Evolutionary conservation across 1,140 invertebrate species (phyloP), one percentile per base, ranked within the genome.

Genomic region (Planococcus citri): DNA sequence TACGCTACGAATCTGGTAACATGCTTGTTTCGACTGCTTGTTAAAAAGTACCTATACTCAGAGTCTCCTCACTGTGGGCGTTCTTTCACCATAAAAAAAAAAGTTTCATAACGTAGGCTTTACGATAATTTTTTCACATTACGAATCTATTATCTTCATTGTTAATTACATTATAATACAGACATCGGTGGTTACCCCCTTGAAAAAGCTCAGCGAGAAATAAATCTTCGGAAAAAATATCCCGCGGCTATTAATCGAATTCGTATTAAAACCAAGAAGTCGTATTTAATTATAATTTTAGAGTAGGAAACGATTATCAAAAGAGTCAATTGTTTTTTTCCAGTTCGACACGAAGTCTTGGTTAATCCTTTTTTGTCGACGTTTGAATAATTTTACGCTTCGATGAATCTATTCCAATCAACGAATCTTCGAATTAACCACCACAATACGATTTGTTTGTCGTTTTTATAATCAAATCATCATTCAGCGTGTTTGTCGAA

Each of bases 141-240:
- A 51, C 41, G 12, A n/a, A 51, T 20, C 41, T 33, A 33, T 33
- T 33, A 33, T 33, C 29, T 33, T 20, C 41, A 51, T 51, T 20
- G 41, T 51, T 51, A 51, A 51, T 51, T 51, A 51, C 41, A 51
- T 51, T 51, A 51, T 51, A 51, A 51, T 51, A 51, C 41, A 51
- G 41, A 51, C n/a, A 51, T 9, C n/a, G n/a, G n/a, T n/a, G n/a
- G n/a, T n/a, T n/a, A n/a, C n/a, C n/a, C 41, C n/a, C 41, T 17
- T 51, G n/a, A 20, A 51, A 51, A 51, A 51, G 41, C 41, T 51
- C 41, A 51, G 41, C 41, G 41, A 51, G 41, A 51, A 51, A 51
- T 51, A 51, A 51, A 51, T 51, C 41, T 51, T 51, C n/a, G 41
- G 17, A 51, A 51, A 51, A 51, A 51, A 51, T 51, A 51, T 20